Conservation (phyloP, 2,113 vertebrate species). For the Climacteris rufus region DNA sequence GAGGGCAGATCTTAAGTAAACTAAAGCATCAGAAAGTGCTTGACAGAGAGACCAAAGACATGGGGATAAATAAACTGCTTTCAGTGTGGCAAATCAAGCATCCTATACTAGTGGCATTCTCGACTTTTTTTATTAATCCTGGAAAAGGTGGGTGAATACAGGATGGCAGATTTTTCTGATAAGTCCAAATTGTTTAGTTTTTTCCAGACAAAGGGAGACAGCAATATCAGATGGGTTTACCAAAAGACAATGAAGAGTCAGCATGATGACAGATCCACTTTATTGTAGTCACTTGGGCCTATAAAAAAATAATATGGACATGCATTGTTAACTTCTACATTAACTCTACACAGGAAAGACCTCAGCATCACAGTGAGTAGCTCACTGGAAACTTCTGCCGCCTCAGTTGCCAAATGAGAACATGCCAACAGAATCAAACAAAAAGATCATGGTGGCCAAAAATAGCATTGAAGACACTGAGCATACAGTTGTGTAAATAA, state of each 20-base stretch:
- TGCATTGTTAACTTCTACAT: background rate
- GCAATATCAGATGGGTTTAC: background rate
- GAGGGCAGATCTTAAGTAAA: background rate
- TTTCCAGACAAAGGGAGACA: background rate
- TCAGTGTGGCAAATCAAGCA: background rate
- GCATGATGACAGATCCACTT: background rate
- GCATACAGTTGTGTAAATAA: background rate
- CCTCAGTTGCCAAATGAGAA: background rate
- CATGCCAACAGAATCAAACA: slow-evolving; percentile 33
- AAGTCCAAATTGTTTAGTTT: background rate
- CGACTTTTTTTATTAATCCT: background rate
- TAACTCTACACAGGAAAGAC: slow-evolving; percentile 12
- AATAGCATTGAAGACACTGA: slow-evolving; percentile 10
- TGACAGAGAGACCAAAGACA: background rate
- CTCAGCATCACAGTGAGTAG: background rate
- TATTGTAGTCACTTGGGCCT: background rate
- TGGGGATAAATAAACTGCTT: background rate
- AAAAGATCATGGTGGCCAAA: slow-evolving; percentile 35
- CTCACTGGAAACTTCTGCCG: slow-evolving; percentile 25
- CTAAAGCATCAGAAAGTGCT: background rate
- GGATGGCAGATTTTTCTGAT: background rate
- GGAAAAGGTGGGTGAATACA: background rate
- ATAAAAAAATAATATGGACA: background rate
- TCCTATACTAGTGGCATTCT: background rate
- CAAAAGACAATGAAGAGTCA: background rate